Evolutionary conservation across 2,888 invertebrate genomes (phyloP).

Genomic region (Dynastes hyllus): DNA sequence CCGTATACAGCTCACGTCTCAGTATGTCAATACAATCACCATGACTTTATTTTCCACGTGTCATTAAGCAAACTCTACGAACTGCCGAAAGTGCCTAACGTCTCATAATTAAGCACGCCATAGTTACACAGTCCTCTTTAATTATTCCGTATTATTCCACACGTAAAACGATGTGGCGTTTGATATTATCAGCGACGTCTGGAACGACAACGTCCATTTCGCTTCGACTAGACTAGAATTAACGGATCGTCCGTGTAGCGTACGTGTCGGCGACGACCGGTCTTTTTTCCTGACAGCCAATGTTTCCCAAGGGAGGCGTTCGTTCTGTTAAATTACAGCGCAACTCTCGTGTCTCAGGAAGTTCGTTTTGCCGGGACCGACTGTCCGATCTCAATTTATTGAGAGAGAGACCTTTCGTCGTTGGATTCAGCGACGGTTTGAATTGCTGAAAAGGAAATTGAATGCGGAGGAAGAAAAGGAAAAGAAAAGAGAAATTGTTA

Average conservation of each 20-base stretch:
- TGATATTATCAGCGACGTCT: no score
- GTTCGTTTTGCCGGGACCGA: neutral
- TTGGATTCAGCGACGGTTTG: neutral
- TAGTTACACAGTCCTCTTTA: neutral
- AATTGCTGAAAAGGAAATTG: slow-evolving; percentile 37
- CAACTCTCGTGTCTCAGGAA: neutral
- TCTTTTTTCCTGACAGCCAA: slow-evolving; percentile 26
- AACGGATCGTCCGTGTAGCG: neutral
- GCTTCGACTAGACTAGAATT: no score
- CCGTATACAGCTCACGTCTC: no score
- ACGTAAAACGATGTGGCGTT: slow-evolving; percentile 1
- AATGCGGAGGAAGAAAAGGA: neutral
- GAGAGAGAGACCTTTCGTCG: slow-evolving; percentile 12
- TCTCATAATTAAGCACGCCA: slow-evolving; percentile 2
- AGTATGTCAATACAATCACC: no score
- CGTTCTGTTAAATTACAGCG: slow-evolving; percentile 36
- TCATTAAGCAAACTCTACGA: neutral
- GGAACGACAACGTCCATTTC: no score
- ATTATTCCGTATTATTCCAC: slow-evolving; percentile 12
- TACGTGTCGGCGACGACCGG: neutral
- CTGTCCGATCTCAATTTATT: slow-evolving; percentile 23
- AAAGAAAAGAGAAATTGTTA: slow-evolving; percentile 13
- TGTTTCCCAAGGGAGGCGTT: slow-evolving; percentile 34
- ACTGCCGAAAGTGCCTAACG: slow-evolving; percentile 8
- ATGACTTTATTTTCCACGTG: no score